phyloP scores from a whole-genome alignment of 92 coral and sea anemone species.

The Parazoanthus atlanticus region DNA sequence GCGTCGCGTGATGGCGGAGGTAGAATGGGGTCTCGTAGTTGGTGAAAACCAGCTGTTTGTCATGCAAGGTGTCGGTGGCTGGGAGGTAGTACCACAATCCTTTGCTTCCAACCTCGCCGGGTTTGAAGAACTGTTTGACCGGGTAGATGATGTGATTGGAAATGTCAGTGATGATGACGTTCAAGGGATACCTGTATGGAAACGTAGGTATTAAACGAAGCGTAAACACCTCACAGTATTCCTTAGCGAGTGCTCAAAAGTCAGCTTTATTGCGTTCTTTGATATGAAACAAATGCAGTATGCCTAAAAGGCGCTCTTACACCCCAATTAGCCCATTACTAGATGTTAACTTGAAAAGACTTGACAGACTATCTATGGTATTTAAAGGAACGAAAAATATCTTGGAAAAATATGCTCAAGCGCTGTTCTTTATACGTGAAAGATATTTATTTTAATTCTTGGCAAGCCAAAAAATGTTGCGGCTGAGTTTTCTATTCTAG shows the following conservation, averaged over 20 bases:
- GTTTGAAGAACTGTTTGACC: background rate
- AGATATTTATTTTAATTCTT: too few species aligned
- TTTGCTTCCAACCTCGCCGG: conserved; percentile 5
- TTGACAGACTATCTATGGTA: too few species aligned
- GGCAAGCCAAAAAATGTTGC: too few species aligned
- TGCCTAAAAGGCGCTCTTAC: too few species aligned
- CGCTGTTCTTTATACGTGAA: too few species aligned
- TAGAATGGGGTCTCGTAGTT: conserved; percentile 20
- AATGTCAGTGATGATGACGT: conserved; percentile 5
- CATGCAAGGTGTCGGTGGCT: conserved; percentile 15
- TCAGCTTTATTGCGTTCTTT: background rate
- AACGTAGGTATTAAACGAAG: too few species aligned
- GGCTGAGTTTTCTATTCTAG: too few species aligned
- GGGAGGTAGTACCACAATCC: conserved; percentile 24
- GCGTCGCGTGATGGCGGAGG: conserved; percentile 4
- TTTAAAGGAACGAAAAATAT: background rate
- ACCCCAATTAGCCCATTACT: too few species aligned
- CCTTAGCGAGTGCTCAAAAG: background rate
- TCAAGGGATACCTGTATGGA: conserved; percentile 2
- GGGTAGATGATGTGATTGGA: conserved; percentile 27
- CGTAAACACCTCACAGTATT: too few species aligned
- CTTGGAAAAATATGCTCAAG: too few species aligned
- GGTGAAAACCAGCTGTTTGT: conserved; percentile 16
- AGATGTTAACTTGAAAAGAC: too few species aligned
- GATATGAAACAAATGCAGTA: background rate